These are phyloP conservation scores for Cyrtorhinus lividipennis DNA, from an alignment of 1,140 invertebrate genomes.

Conservation along the genomic window DNA sequence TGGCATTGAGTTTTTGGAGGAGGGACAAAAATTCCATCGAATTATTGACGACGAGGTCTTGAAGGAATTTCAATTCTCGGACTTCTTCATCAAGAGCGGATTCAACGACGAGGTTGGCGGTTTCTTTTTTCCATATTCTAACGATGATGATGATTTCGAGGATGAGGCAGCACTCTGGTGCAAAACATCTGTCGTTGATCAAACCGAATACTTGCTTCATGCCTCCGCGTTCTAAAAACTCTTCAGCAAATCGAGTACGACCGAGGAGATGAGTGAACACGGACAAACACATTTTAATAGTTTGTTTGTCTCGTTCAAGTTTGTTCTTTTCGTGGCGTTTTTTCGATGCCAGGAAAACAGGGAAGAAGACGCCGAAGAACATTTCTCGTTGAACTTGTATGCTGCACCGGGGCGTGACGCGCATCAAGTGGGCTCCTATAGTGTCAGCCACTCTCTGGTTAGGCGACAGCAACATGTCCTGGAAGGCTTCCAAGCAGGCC, in stretches of 20 bases:
- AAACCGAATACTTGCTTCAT: slow-evolving; percentile 39
- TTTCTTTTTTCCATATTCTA: slow-evolving; percentile 33
- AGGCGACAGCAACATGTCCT: slow-evolving; percentile 37
- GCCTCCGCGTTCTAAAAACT: slow-evolving; percentile 40
- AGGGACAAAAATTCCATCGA: slow-evolving; percentile 30
- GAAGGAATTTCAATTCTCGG: slow-evolving; percentile 35
- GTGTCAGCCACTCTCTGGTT: slow-evolving; percentile 39
- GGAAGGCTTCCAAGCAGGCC: slow-evolving; percentile 36
- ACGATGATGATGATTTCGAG: slow-evolving; percentile 44
- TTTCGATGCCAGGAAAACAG: slow-evolving; percentile 41
- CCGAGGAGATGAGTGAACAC: slow-evolving; percentile 41
- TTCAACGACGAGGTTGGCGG: not conserved
- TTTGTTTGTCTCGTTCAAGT: slow-evolving; percentile 37
- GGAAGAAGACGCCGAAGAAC: slow-evolving; percentile 42
- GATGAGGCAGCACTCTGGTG: slow-evolving; percentile 41
- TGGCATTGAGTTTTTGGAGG: slow-evolving; percentile 21
- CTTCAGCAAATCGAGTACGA: slow-evolving; percentile 38
- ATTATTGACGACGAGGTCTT: slow-evolving; percentile 35
- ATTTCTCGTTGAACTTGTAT: slow-evolving; percentile 39
- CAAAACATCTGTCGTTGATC: slow-evolving; percentile 36
- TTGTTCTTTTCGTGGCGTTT: slow-evolving; percentile 31
- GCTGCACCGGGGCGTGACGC: slow-evolving; percentile 38
- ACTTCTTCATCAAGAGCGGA: slow-evolving; percentile 23
- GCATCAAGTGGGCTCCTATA: slow-evolving; percentile 41
- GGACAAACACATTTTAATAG: slow-evolving; percentile 42